Base-by-base conservation (phyloP, 2,888 invertebrate species). In the Electrophaes corylata region DNA sequence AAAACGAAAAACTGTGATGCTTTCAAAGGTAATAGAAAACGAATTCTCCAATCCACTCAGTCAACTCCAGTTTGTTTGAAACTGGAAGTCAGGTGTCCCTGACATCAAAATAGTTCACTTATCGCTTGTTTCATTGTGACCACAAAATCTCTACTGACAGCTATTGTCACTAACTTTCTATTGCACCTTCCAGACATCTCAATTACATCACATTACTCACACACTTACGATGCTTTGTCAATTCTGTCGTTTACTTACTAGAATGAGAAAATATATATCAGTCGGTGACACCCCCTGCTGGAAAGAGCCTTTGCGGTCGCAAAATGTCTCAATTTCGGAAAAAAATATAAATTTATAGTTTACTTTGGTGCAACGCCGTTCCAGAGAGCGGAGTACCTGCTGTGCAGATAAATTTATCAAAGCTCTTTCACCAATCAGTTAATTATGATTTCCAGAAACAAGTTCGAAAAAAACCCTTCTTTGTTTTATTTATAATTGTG, bases 311-410 rank as follows among this genome's bases (percentile, higher is more conserved):
- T 89, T 91, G 90, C 89, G 90, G 91, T 88, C 76, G 73, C 81
- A 84, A 83, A 85, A 87, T 79, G 85, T 86, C 87, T 89, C 88
- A 86, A 88, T 88, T 83, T 79, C 71, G 71, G 31, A 68, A 75
- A 82, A 85, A 86, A 83, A 80, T 64, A 18, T 57, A 67, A 62
- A 71, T 74, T 74, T 79, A 78, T 76, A 75, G 73, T 78, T 80
- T 72, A 69, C 70, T 66, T 65, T 70, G 58, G 57, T 57, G 66
- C 57, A 66, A 71, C 65, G 78, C 79, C 79, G 81, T 79, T 77
- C 79, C 65, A 68, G 73, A 74, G 75, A 77, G 73, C 78, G 79
- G 67, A 64, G 50, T 57, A 48, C 90, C 84, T 70, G 88, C 88
- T 87, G 90, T 41, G 88, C 60, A 58, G 67, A 79, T 81, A 78